Evolutionary conservation across 2,797 vertebrate genomes (phyloP), one percentile per base, ranked within the genome.

Genomic region (Cyprinodon diabolis): DNA sequence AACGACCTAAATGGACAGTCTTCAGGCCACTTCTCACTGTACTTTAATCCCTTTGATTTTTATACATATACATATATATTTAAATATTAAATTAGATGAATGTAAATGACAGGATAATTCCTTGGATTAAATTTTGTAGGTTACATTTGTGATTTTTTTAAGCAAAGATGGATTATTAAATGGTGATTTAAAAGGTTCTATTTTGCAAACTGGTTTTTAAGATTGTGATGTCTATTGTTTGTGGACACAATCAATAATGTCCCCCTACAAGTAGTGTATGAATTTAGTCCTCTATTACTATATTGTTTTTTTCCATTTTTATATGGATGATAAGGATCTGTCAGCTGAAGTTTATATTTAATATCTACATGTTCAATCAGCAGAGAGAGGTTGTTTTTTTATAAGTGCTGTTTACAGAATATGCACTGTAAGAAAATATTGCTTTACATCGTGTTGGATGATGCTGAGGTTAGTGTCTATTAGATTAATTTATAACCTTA

Each of bases 1-100:
- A 79, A 79, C 10, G 4, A 70, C 81, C 79, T 2, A 17, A 19
- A 57, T 43, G 25, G 9, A 47, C 2, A 30, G 9, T n/a, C 4
- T 2, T 1, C 7, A 48, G 25, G 6, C 6, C n/a, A 15, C 25
- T 5, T 51, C 49, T 4, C 13, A 1, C 23, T 15, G 5, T 15
- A 57, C 25, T 57, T 23, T 57, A 57, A 30, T 13, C 14, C 23
- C 30, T 30, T 30, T 30, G 30, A 30, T 30, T 30, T 30, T 30
- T 30, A 30, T 30, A 30, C n/a, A n/a, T n/a, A 30, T 3, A 30
- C 30, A 30, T 30, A 30, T 30, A 30, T 30, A 30, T 30, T 30
- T 30, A 30, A 30, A 3, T 30, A 3, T 30, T 30, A 35, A 58
- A 47, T 0, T 4, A 25, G 2, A 62, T 40, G 3, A 19, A 17